Evolutionary conservation across 2,797 vertebrate species (phyloP).

Genomic region (Spinibarbus caldwelli): DNA sequence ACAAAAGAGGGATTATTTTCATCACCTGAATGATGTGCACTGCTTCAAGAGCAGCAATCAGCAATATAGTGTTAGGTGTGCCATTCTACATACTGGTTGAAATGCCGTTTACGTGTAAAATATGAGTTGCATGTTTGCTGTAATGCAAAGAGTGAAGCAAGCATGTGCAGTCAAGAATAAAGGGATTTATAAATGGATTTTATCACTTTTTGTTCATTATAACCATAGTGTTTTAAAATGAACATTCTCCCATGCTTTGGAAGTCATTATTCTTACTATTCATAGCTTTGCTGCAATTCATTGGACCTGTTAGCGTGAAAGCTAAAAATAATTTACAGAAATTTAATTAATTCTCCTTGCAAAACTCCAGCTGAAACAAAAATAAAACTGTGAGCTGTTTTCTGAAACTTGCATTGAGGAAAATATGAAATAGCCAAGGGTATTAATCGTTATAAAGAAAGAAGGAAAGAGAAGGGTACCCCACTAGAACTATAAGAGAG

Average conservation of each 20-base stretch:
- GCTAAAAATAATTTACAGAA: not conserved
- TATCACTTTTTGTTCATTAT: not conserved
- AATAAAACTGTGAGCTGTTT: not conserved
- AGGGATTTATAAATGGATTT: not conserved
- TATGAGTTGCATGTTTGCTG: not conserved
- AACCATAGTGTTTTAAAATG: not conserved
- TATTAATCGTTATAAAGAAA: constrained; percentile 32
- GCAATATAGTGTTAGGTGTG: not conserved
- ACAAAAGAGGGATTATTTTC: constrained; percentile 21
- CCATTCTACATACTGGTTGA: not conserved
- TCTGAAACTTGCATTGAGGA: not conserved
- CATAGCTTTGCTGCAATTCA: not conserved
- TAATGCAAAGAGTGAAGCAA: not conserved
- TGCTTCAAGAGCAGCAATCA: constrained; percentile 12
- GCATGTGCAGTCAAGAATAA: too few species aligned
- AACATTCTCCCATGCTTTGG: not conserved
- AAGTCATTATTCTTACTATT: not conserved
- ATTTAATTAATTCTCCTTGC: not conserved
- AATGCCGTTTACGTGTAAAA: not conserved
- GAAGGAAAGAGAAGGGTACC: not conserved
- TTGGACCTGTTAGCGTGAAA: not conserved
- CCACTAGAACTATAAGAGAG: not conserved
- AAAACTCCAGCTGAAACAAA: not conserved
- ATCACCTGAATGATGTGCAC: constrained; percentile 14
- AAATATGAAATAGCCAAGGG: constrained; percentile 19